A percentile compares a stretch with the other conserved stretches of the same genome.
These are phyloP conservation scores for Folsomia manolachei DNA, from an alignment of 2,888 invertebrate genomes.

Conservation along the genomic window DNA sequence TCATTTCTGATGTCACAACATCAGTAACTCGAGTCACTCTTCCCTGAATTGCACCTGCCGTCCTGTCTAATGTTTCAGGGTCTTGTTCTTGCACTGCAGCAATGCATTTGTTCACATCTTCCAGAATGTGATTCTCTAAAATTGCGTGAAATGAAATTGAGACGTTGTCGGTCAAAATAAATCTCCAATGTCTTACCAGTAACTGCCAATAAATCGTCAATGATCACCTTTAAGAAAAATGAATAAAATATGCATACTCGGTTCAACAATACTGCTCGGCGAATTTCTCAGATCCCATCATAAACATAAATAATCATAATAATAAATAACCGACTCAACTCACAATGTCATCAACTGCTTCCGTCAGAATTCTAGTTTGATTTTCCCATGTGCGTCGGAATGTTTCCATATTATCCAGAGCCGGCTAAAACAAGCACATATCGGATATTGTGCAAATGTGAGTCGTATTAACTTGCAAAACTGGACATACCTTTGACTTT, in stretches of 20 bases:
- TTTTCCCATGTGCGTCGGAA: constrained; percentile 95
- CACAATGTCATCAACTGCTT: constrained; percentile 98
- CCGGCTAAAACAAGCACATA: constrained; percentile 59
- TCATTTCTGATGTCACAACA: constrained; percentile 80
- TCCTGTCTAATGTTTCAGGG: constrained; percentile 83
- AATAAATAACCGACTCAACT: too few species aligned
- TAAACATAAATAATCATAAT: too few species aligned
- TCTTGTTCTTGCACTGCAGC: constrained; percentile 90
- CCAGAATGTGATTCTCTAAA: constrained; percentile 90
- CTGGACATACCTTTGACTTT: constrained; percentile 66
- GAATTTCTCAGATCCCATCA: constrained; percentile 93
- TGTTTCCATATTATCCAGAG: constrained; percentile 94
- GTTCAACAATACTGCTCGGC: constrained; percentile 93
- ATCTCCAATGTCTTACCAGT: constrained; percentile 62
- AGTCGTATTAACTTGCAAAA: too few species aligned
- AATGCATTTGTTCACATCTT: constrained; percentile 97
- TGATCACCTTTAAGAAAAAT: too few species aligned
- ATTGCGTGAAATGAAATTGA: too few species aligned
- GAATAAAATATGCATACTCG: constrained; percentile 73
- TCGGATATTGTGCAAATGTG: too few species aligned
- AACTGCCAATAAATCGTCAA: constrained; percentile 97
- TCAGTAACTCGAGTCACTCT: constrained; percentile 89
- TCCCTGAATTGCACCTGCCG: constrained; percentile 93
- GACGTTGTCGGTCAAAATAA: too few species aligned
- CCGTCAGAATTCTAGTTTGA: constrained; percentile 88